Evolutionary conservation across 2,797 vertebrate genomes (phyloP).

Genomic region (Intellagama lesueurii): DNA sequence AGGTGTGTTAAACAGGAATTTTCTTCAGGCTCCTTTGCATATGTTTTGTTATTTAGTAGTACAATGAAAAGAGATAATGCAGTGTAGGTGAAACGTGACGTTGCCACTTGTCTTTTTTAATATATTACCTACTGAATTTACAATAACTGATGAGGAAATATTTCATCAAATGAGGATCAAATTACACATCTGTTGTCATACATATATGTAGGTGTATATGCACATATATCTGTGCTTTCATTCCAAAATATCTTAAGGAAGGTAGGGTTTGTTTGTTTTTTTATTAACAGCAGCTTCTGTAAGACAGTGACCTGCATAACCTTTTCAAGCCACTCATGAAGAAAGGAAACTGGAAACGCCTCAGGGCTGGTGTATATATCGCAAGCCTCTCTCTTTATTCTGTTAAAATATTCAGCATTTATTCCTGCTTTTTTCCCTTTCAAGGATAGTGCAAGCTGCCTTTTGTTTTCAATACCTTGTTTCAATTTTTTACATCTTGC

Average conservation of each 20-base stretch:
- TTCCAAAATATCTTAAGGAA: constrained; percentile 3
- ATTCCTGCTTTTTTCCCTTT: constrained; percentile 28
- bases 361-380: rapidly evolving
- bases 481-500: constrained; percentile 3
- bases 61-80: neutral
- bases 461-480: constrained; percentile 7
- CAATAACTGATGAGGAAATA: constrained; percentile 6
- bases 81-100: neutral
- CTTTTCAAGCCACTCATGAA: constrained; percentile 31
- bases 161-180: neutral
- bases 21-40: constrained; percentile 11
- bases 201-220: neutral
- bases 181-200: neutral
- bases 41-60: constrained; percentile 49
- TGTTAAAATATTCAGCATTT: neutral
- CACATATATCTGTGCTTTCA: constrained; percentile 27
- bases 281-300: neutral
- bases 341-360: neutral
- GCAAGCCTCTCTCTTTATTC: constrained; percentile 31
- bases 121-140: neutral
- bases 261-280: constrained; percentile 10
- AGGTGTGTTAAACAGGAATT: constrained; percentile 31
- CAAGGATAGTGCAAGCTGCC: neutral
- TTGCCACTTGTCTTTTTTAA: constrained; percentile 26
- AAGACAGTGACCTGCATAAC: neutral